These are phyloP conservation scores for Cryptoprocta ferox DNA, from an alignment of 2,797 vertebrate genomes.

Conservation along the genomic window DNA sequence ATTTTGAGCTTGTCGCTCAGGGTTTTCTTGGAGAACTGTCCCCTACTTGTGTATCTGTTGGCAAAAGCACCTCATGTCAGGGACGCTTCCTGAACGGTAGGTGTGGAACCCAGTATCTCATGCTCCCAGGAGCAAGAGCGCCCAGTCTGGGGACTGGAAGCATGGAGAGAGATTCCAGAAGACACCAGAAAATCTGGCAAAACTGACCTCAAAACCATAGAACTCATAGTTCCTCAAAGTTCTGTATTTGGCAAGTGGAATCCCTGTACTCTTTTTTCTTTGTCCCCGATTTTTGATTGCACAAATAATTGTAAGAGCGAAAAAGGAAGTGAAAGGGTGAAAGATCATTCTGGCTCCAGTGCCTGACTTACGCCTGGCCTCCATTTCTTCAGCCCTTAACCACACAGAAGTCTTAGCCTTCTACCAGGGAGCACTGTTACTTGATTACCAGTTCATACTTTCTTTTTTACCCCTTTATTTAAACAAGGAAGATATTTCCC, in stretches of 20 bases:
- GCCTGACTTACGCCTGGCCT: background rate
- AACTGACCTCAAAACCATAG: background rate
- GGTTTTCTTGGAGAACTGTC: background rate
- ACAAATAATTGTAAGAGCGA: background rate
- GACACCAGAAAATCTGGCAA: background rate
- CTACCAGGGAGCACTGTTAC: background rate
- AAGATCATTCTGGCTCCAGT: background rate
- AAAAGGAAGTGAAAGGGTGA: background rate
- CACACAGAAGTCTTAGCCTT: background rate
- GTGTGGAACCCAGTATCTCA: background rate
- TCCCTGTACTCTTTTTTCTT: background rate
- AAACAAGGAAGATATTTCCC: background rate
- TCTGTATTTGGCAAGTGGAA: background rate
- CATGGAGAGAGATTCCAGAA: background rate
- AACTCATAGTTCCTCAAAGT: background rate
- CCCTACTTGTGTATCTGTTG: background rate
- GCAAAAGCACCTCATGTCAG: background rate
- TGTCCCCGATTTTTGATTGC: background rate
- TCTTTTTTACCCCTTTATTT: background rate
- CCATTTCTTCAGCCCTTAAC: background rate
- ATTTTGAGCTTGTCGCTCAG: background rate
- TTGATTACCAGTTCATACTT: background rate
- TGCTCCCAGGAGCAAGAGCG: background rate
- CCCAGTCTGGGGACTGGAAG: background rate
- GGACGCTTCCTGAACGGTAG: background rate